These are phyloP conservation scores for Orthonyx spaldingii DNA, from an alignment of 2,113 vertebrate species.

Conservation along the genomic window DNA sequence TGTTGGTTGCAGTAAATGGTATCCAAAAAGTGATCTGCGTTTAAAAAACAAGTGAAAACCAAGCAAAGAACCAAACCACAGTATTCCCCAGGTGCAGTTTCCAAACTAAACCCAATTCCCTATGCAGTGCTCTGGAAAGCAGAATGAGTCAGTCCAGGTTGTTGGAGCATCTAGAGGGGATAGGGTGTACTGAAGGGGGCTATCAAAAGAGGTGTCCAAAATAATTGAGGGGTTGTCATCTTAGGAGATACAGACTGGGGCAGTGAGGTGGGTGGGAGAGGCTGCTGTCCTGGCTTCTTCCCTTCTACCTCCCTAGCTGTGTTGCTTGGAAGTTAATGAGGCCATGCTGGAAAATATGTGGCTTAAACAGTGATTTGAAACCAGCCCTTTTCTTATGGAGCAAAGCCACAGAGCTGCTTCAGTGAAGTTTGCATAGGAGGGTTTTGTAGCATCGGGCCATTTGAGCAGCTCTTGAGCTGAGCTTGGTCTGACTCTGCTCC, in stretches of 20 bases:
- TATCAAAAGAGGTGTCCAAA: background rate
- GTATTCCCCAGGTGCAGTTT: background rate
- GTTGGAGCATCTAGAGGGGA: background rate
- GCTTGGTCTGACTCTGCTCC: slow-evolving; percentile 32
- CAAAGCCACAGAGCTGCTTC: background rate
- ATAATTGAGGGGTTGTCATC: background rate
- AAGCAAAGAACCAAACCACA: background rate
- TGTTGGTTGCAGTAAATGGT: background rate
- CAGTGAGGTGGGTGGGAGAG: background rate
- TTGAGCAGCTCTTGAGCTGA: background rate
- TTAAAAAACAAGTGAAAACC: background rate
- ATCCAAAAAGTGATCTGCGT: background rate
- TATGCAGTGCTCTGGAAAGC: background rate
- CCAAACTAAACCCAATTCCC: background rate
- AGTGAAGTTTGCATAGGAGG: background rate
- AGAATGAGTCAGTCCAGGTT: background rate
- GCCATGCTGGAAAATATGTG: background rate
- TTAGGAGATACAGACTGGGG: background rate
- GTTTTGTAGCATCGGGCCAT: rapidly evolving
- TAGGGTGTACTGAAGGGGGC: background rate
- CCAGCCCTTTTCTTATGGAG: background rate
- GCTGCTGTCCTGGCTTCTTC: background rate
- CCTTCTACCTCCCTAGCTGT: background rate
- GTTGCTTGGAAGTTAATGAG: background rate
- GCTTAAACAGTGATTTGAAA: background rate